These are phyloP conservation scores for Disparrhopalites patrizii DNA, from an alignment of 2,888 invertebrate species.

Conservation along the genomic window DNA sequence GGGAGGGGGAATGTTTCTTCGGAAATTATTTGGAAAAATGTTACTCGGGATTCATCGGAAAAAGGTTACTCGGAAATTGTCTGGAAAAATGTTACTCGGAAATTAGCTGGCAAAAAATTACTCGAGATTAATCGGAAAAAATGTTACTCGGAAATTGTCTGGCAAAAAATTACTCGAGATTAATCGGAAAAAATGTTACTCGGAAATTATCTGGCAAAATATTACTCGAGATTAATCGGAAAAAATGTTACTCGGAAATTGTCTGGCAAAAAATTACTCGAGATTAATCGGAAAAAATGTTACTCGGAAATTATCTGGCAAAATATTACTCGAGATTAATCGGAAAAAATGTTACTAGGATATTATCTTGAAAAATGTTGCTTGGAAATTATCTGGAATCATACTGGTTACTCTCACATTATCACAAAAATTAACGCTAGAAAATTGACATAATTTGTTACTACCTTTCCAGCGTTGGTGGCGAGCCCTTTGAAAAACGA, in stretches of 20 bases:
- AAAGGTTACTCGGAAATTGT: background rate
- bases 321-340: no score
- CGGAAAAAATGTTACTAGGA: no score
- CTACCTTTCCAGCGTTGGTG: slow-evolving; percentile 16
- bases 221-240: no score
- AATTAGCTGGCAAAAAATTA: background rate
- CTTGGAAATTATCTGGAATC: background rate
- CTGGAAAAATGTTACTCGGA: no score
- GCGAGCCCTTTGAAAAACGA: slow-evolving; percentile 19
- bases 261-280: background rate
- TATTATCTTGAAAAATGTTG: background rate
- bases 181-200: no score
- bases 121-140: no score
- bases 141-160: background rate
- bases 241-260: no score
- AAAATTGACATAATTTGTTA: no score
- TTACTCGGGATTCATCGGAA: background rate
- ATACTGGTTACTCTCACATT: no score
- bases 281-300: background rate
- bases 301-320: background rate
- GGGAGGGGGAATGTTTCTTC: no score
- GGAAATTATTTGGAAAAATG: no score
- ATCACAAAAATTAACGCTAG: no score
- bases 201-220: background rate
- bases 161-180: background rate